These are phyloP conservation scores for Luscinia luscinia DNA, from an alignment of 2,797 vertebrate genomes.

Conservation along the genomic window DNA sequence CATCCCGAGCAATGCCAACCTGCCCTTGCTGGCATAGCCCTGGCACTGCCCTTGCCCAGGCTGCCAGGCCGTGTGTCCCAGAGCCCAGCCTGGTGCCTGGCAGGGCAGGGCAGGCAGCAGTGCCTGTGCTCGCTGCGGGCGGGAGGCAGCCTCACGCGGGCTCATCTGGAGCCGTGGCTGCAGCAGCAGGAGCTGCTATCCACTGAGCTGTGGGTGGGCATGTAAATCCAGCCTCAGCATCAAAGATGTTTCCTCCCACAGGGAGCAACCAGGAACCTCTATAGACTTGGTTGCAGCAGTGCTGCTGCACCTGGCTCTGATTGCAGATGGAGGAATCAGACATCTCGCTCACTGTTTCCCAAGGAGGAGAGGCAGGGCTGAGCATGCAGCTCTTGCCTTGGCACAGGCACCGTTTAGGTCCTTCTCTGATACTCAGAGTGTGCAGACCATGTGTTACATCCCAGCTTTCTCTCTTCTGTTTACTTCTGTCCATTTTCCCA, in stretches of 20 bases:
- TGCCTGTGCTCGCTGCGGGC: background rate
- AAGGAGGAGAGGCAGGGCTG: background rate
- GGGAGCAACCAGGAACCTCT: background rate
- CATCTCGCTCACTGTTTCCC: background rate
- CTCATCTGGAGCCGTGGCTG: rapidly evolving
- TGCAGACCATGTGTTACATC: background rate
- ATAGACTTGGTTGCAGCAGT: background rate
- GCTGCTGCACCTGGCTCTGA: background rate
- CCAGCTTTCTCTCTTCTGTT: background rate
- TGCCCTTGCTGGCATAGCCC: background rate
- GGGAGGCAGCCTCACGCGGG: rapidly evolving
- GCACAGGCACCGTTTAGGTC: background rate
- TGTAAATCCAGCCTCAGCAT: background rate
- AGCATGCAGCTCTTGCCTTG: background rate
- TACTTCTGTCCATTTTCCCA: background rate
- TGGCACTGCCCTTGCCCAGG: background rate
- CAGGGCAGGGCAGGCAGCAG: background rate
- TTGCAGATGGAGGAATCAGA: background rate
- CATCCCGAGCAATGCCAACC: rapidly evolving
- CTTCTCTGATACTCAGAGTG: background rate
- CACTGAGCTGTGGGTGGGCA: too few species aligned
- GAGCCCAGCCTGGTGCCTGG: rapidly evolving
- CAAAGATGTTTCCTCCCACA: background rate
- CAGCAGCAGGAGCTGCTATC: background rate
- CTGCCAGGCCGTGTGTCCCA: background rate